Evolutionary conservation across 1,140 invertebrate genomes (phyloP), one percentile per base, ranked within the genome.

Genomic region (Subanguina moxae): DNA sequence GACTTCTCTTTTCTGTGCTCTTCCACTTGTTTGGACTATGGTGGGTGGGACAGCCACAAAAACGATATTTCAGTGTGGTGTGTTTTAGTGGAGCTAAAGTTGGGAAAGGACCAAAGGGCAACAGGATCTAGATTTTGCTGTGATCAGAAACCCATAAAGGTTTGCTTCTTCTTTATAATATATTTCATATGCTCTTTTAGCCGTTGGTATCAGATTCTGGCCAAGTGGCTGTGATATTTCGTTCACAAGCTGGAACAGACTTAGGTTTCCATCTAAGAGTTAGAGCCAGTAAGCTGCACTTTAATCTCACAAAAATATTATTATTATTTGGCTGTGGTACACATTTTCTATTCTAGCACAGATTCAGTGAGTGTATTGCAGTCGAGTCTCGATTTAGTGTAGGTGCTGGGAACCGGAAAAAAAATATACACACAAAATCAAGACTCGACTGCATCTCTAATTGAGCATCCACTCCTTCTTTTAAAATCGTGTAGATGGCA

Each of bases 111-210:
- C 57, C 67, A 78, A 64, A 64, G 72, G 32, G 69, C 74, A 19
- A 81, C 79, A 25, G 79, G 79, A 46, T 63, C 78, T 23, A 75
- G 76, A 69, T 78, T 66, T 63, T 80, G 78, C 52, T 78, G 73
- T 46, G 43, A 73, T 48, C 48, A 52, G 8, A 52, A 52, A 52
- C 48, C 48, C 8, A 15, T 5, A 52, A 19, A 52, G 23, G 48
- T 25, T 5, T 52, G 32, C 3, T 38, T 38, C 11, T 38, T 38
- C 11, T 38, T 38, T 38, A 38, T 38, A 5, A 11, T 38, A 11
- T 38, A 38, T 38, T 38, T 46, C 78, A 19, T 70, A 69, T 25
- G 77, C 80, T 1, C n/a, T 52, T 62, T 15, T 61, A 66, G 15
- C n/a, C 62, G 42, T 66, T 82, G 11, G 67, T 82, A 15, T 81